A percentile compares a stretch with the other conserved stretches of the same genome.
phyloP scores from a whole-genome alignment of 2,113 vertebrate genomes.

The Chaetura pelagica region DNA sequence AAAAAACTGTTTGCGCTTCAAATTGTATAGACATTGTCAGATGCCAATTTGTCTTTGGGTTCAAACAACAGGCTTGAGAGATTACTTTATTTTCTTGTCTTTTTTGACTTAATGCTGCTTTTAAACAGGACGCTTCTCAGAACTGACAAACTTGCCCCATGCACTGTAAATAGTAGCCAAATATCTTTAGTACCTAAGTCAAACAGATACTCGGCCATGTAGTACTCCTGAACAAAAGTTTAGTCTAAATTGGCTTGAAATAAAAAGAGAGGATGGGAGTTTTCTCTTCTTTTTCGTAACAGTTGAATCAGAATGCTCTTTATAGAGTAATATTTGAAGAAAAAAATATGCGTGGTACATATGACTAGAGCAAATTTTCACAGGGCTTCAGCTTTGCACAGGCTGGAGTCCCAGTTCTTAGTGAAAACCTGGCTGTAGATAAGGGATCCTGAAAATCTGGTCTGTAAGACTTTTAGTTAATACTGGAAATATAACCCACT shows the following conservation, averaged over 20 bases:
- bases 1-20: constrained; percentile 51
- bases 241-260: neutral
- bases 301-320: neutral
- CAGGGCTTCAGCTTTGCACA: neutral
- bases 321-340: neutral
- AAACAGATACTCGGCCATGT: neutral
- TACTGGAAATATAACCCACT: neutral
- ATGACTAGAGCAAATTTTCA: neutral
- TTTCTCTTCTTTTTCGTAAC: neutral
- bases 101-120: neutral
- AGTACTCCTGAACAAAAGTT: neutral
- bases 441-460: neutral
- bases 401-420: neutral
- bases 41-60: constrained; percentile 29
- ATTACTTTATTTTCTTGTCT: neutral
- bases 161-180: neutral
- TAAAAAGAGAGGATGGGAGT: neutral
- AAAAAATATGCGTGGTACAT: fast-evolving
- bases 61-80: neutral
- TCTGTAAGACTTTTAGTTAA: neutral
- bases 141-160: neutral
- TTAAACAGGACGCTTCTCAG: neutral
- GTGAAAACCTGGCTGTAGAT: neutral
- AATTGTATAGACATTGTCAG: constrained; percentile 46
- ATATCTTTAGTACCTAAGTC: neutral